phyloP scores from a whole-genome alignment of 2,888 invertebrate species.

The Yponomeuta cagnagella region DNA sequence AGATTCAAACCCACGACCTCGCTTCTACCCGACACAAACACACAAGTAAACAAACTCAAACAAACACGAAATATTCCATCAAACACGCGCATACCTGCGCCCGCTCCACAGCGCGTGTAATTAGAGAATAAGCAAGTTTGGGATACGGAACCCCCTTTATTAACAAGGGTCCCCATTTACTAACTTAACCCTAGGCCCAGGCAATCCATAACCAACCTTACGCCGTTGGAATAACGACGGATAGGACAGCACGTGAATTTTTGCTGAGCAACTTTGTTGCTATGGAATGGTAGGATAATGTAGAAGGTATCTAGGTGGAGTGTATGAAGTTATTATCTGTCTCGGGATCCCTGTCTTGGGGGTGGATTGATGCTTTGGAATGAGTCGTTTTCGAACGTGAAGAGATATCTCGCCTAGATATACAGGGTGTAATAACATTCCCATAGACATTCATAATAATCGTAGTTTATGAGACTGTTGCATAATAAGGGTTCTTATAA shows the following conservation, averaged over 20 bases:
- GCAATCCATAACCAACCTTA: neutral
- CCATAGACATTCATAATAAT: too few relatives aligned
- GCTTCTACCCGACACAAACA: neutral
- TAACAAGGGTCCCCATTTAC: slow-evolving; percentile 12
- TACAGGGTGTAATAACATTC: too few relatives aligned
- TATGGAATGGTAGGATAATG: neutral
- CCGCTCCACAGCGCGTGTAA: slow-evolving; percentile 6
- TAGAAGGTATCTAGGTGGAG: neutral
- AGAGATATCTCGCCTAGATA: too few relatives aligned
- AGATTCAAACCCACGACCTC: too few relatives aligned
- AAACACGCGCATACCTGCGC: neutral
- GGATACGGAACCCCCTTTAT: slow-evolving; percentile 11
- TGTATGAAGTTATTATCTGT: slow-evolving; percentile 4
- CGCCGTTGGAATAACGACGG: neutral
- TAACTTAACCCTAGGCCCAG: neutral
- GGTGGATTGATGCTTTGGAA: neutral
- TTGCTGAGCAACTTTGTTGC: slow-evolving; percentile 4
- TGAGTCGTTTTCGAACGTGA: neutral
- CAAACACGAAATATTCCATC: neutral
- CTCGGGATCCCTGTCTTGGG: neutral
- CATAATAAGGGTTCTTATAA: too few relatives aligned
- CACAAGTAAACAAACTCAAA: neutral
- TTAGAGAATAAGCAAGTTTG: slow-evolving; percentile 15
- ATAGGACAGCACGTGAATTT: neutral
- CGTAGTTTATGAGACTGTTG: too few relatives aligned